These are phyloP conservation scores for Babyrousa celebensis DNA, from an alignment of 2,797 vertebrate genomes.

Conservation along the genomic window DNA sequence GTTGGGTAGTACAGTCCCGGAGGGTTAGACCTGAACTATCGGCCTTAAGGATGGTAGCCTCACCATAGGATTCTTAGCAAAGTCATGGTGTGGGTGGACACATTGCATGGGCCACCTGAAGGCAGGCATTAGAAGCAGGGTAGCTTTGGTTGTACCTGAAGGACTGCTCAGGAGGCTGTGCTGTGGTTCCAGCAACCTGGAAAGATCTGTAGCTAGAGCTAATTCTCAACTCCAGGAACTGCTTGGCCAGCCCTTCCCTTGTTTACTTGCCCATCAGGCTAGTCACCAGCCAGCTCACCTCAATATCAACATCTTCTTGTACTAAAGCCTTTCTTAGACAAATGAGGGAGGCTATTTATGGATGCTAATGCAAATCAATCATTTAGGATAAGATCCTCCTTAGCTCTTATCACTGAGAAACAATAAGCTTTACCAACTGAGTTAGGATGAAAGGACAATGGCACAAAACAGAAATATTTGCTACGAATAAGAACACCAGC, in stretches of 20 bases:
- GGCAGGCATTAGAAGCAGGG: background rate
- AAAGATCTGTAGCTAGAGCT: background rate
- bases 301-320: background rate
- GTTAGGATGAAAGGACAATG: conserved; percentile 3
- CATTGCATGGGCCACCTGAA: background rate
- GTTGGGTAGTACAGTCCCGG: background rate
- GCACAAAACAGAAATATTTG: background rate
- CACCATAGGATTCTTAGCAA: background rate
- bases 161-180: background rate
- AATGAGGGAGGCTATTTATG: background rate
- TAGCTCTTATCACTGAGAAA: background rate
- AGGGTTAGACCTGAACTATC: background rate
- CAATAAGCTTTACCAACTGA: background rate
- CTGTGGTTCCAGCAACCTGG: background rate
- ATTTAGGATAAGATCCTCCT: background rate
- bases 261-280: background rate
- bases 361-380: background rate
- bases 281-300: background rate
- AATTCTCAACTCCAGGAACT: background rate
- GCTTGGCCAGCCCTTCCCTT: background rate
- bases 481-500: background rate
- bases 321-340: background rate
- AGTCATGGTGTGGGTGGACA: background rate
- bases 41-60: background rate
- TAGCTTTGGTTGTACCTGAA: background rate